Evolutionary conservation across 1,140 invertebrate genomes (phyloP).

Genomic region (Megalopta genalis): DNA sequence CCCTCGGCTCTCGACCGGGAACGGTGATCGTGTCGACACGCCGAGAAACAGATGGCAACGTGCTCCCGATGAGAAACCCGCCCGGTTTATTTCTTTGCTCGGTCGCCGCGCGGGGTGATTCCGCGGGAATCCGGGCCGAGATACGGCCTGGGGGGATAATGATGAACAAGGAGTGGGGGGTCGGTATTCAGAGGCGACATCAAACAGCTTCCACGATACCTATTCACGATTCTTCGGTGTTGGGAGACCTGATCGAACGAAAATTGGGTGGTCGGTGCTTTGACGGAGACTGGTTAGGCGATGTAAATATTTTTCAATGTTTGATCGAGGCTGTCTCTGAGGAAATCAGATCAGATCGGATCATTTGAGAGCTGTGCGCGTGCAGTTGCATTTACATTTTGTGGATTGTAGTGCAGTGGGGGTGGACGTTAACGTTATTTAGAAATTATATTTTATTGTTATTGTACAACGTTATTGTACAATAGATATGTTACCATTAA

Average conservation of each 20-base stretch:
- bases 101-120: neutral
- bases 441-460: too few species aligned
- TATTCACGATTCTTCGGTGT: neutral
- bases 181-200: neutral
- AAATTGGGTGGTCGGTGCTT: neutral
- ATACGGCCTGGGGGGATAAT: constrained; percentile 9
- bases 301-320: too few species aligned
- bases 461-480: too few species aligned
- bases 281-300: too few species aligned
- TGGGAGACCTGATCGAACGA: neutral
- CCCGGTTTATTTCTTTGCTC: neutral
- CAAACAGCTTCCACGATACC: neutral
- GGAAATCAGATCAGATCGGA: too few species aligned
- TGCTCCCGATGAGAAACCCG: constrained; percentile 23
- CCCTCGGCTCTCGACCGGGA: constrained; percentile 29
- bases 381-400: too few species aligned
- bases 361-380: too few species aligned
- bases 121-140: neutral
- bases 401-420: too few species aligned
- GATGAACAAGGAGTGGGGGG: neutral
- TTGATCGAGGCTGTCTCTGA: too few species aligned
- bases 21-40: constrained; percentile 44
- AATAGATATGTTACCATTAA: too few species aligned
- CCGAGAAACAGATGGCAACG: constrained; percentile 53
- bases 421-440: too few species aligned